Evolutionary conservation across 2,888 invertebrate species (phyloP).

Genomic region (Tinea semifulvella): DNA sequence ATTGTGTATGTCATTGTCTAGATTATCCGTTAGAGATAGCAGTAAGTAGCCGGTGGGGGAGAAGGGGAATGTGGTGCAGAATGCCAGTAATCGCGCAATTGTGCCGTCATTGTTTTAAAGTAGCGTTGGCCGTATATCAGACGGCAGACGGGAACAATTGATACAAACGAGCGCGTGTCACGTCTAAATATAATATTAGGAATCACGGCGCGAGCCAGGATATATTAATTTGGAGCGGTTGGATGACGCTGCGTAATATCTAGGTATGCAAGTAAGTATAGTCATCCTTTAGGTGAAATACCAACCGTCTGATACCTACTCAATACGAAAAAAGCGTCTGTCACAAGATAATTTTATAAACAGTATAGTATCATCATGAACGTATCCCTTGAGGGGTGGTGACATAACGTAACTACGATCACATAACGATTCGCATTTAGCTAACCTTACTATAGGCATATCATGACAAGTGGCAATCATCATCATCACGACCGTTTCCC

Average conservation of each 20-base stretch:
- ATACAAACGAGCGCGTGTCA: conserved; percentile 66
- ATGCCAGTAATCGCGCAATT: conserved; percentile 56
- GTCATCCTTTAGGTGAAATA: too few species aligned
- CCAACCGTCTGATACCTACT: too few species aligned
- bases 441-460: too few species aligned
- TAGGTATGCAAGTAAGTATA: conserved; percentile 12
- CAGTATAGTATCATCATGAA: too few species aligned
- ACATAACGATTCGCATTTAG: too few species aligned
- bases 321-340: too few species aligned
- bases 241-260: conserved; percentile 35
- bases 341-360: too few species aligned
- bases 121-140: conserved; percentile 64
- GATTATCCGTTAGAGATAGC: not conserved
- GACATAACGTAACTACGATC: too few species aligned
- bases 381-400: too few species aligned
- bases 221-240: conserved; percentile 63
- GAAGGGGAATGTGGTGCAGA: not conserved
- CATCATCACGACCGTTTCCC: too few species aligned
- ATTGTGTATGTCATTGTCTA: not conserved
- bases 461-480: too few species aligned
- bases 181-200: conserved; percentile 68
- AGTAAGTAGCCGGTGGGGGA: not conserved
- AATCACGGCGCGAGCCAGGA: conserved; percentile 68
- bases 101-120: conserved; percentile 65
- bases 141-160: conserved; percentile 62